phyloP scores from a whole-genome alignment of 2,888 invertebrate species.

The Limnephilus auricula region DNA sequence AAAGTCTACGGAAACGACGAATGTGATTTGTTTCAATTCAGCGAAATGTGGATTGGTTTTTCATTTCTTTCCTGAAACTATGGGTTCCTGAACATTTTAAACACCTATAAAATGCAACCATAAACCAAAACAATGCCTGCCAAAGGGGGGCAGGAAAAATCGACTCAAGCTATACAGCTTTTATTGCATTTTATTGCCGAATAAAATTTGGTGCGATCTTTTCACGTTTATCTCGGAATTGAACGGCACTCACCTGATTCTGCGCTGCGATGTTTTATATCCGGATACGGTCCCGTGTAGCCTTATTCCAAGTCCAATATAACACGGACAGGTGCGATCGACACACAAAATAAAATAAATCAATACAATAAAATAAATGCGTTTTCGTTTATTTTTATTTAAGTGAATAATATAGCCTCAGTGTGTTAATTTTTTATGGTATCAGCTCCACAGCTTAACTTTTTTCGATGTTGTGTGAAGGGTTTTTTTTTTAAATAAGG shows the following conservation, averaged over 20 bases:
- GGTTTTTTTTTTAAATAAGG: too few relatives aligned
- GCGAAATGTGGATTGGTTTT: not conserved
- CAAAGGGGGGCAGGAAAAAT: conserved; percentile 28
- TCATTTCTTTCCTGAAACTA: conserved; percentile 20
- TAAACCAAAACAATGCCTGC: conserved; percentile 29
- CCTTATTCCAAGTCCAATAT: not conserved
- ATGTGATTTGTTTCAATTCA: not conserved
- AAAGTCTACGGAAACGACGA: not conserved
- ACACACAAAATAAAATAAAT: not conserved
- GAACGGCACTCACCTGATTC: not conserved
- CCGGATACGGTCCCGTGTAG: conserved; percentile 19
- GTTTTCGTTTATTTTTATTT: too few relatives aligned
- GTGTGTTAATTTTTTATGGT: too few relatives aligned
- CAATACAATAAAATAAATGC: too few relatives aligned
- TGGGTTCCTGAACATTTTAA: conserved; percentile 9
- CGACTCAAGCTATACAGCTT: conserved; percentile 45
- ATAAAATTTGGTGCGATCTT: conserved; percentile 47
- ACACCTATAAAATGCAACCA: conserved; percentile 50
- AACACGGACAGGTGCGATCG: not conserved
- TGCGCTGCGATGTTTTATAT: conserved; percentile 12
- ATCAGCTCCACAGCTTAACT: too few relatives aligned
- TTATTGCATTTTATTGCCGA: conserved; percentile 50
- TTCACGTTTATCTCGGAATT: conserved; percentile 19
- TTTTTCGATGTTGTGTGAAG: too few relatives aligned
- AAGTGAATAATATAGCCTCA: too few relatives aligned